Evolutionary conservation across 1,140 invertebrate genomes (phyloP), one percentile per base, ranked within the genome.

Genomic region (Tribolium castaneum): DNA sequence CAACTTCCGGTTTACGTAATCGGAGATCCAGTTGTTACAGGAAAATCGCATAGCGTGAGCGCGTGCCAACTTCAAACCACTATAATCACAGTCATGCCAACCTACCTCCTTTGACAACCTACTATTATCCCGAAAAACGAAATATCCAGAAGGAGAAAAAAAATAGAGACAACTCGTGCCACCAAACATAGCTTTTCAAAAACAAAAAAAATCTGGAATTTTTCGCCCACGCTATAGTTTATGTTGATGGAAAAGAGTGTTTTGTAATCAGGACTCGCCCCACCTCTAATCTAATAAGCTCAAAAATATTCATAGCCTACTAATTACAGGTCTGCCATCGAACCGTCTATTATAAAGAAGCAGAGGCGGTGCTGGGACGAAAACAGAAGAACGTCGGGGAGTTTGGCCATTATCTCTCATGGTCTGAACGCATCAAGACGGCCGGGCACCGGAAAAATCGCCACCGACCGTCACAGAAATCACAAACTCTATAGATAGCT

Each of bases 311-410:
- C 80, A 81, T 81, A 81, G 77, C 70, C 70, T 78, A 77, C 76
- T 81, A 81, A 81, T 81, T 81, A 81, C 79, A 80, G 76, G 70
- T 39, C 75, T 80, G 78, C 70, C 80, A 81, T 81, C 76, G 59
- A 81, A 81, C 80, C 80, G 78, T 81, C 80, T 80, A 81, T 81
- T 81, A 81, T 81, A 80, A 81, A 81, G 80, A 81, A 81, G 80
- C 80, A 81, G 80, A 80, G 80, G 80, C 80, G 80, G 80, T 79
- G 50, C 78, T 59, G 56, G 50, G 59, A 34, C 30, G 59, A 75
- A 59, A 76, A 77, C 70, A 75, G 56, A 72, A 73, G 77, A 78
- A 73, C 76, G 52, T 75, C 70, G 71, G 71, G 16, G 59, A 50
- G 70, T 71, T 54, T 77, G 66, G 66, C 66, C 66, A 77, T 77